A percentile compares a stretch with the other conserved stretches of the same genome.
phyloP scores from a whole-genome alignment of 2,888 invertebrate genomes.

The Mythimna loreyi region DNA sequence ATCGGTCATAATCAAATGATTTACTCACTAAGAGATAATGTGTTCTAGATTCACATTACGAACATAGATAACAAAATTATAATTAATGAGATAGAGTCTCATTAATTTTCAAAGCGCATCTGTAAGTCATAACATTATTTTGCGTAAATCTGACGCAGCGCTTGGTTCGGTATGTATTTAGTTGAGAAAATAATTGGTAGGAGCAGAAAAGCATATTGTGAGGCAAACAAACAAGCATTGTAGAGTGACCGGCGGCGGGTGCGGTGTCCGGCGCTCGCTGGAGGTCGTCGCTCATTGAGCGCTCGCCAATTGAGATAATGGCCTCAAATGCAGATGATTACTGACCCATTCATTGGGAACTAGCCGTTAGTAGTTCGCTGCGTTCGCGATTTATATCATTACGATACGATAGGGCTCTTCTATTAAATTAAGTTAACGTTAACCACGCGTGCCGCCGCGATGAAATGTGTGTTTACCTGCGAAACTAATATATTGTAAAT shows the following conservation, averaged over 20 bases:
- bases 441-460: conserved; percentile 72
- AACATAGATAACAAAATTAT: conserved; percentile 52
- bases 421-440: conserved; percentile 81
- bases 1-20: conserved; percentile 65
- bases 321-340: conserved; percentile 89
- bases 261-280: conserved; percentile 84
- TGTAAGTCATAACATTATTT: conserved; percentile 43
- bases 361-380: conserved; percentile 78
- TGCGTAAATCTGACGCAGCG: conserved; percentile 26
- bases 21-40: conserved; percentile 70
- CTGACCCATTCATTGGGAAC: conserved; percentile 88
- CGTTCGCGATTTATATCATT: conserved; percentile 81
- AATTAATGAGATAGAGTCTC: conserved; percentile 50
- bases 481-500: conserved; percentile 65
- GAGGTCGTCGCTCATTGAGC: conserved; percentile 86
- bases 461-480: conserved; percentile 74
- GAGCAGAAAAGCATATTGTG: conserved; percentile 83
- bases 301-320: conserved; percentile 90
- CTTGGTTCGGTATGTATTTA: conserved; percentile 31
- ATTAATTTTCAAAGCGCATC: conserved; percentile 45
- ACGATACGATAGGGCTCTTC: conserved; percentile 69
- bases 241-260: conserved; percentile 77
- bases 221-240: conserved; percentile 83
- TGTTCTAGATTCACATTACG: conserved; percentile 69
- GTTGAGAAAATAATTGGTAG: conserved; percentile 62